Conservation (phyloP, 2,888 invertebrate genomes). For the Drosophila recens region DNA sequence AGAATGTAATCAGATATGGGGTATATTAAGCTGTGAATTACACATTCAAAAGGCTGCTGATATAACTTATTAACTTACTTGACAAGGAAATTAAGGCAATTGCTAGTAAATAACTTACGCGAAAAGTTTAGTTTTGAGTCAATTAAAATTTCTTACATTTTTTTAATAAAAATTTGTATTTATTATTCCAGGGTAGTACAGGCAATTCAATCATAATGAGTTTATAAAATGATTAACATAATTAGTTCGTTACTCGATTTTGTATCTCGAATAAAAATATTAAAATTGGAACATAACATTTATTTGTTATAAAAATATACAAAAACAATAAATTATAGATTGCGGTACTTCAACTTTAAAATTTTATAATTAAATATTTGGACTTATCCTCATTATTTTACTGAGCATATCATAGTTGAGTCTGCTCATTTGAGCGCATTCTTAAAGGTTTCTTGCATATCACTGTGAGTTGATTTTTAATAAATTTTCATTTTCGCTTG, state of each 20-base stretch:
- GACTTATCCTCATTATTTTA: not conserved
- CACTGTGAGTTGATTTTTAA: constrained; percentile 69
- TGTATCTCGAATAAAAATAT: too few relatives aligned
- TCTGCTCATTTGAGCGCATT: not conserved
- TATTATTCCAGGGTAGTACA: too few relatives aligned
- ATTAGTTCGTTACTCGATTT: not conserved
- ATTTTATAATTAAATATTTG: not conserved
- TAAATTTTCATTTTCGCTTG: constrained; percentile 69
- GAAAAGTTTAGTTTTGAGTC: too few relatives aligned
- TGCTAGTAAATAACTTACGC: not conserved
- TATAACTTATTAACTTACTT: not conserved
- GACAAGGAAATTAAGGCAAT: not conserved
- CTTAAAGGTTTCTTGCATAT: constrained; percentile 58
- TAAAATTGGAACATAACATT: too few relatives aligned
- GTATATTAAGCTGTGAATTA: constrained; percentile 9
- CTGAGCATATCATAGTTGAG: constrained; percentile 12
- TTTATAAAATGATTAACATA: not conserved
- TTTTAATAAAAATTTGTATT: too few relatives aligned
- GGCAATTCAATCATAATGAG: too few relatives aligned
- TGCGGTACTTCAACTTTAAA: not conserved
- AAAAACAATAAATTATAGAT: not conserved
- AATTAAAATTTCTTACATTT: too few relatives aligned
- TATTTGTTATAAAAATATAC: not conserved
- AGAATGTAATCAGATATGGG: not conserved
- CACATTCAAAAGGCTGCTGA: not conserved